A percentile compares a stretch with the other conserved stretches of the same genome.
phyloP scores from a whole-genome alignment of 2,797 vertebrate genomes.

The Loris lydekkerianus region DNA sequence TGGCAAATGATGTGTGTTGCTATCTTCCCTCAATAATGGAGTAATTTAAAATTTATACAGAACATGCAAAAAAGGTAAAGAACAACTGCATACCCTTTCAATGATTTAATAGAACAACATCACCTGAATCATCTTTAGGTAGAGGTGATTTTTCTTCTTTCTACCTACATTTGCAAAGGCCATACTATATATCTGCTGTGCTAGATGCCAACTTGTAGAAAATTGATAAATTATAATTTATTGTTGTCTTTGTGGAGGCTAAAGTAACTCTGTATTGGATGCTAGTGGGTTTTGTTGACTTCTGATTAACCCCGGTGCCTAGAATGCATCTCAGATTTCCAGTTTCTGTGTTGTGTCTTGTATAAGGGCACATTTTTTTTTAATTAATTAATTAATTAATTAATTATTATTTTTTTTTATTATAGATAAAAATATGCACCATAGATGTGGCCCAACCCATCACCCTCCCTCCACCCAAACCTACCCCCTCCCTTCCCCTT shows the following conservation, averaged over 20 bases:
- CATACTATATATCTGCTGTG: not conserved
- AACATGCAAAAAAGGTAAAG: not conserved
- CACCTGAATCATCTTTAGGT: not conserved
- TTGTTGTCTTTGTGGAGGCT: not conserved
- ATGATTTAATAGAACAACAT: not conserved
- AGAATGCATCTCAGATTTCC: too few species aligned
- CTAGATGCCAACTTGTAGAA: not conserved
- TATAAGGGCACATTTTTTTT: too few species aligned
- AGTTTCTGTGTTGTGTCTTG: too few species aligned
- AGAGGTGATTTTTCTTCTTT: not conserved
- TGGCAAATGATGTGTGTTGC: not conserved
- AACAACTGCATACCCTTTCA: not conserved
- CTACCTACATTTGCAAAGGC: not conserved
- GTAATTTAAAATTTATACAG: not conserved
- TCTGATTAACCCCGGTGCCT: too few species aligned
- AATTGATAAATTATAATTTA: not conserved
- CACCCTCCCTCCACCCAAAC: too few species aligned
- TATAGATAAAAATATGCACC: too few species aligned
- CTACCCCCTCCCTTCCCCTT: too few species aligned
- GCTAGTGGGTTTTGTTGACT: too few species aligned
- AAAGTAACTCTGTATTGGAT: too few species aligned
- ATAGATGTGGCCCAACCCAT: too few species aligned
- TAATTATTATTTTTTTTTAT: too few species aligned
- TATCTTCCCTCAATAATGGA: not conserved
- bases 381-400: too few species aligned